A percentile compares a stretch with the other conserved stretches of the same genome.
phyloP scores from a whole-genome alignment of 2,888 invertebrate species.

The Oscheius sp. region DNA sequence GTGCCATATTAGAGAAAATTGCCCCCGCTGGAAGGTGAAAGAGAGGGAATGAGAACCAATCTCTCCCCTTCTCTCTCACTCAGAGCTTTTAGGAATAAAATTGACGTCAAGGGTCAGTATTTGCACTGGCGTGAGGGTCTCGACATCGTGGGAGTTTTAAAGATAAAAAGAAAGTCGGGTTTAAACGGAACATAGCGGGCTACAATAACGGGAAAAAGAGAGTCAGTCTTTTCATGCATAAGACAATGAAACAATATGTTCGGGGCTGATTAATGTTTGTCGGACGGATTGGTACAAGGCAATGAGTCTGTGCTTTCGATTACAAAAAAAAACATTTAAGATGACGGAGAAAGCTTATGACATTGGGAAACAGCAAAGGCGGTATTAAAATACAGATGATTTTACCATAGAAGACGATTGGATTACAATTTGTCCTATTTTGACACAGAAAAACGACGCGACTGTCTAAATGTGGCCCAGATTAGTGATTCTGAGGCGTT shows the following conservation, averaged over 20 bases:
- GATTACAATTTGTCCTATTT: too few species aligned
- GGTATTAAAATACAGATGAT: too few species aligned
- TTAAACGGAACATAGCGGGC: neutral
- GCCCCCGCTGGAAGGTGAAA: neutral
- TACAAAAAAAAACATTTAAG: neutral
- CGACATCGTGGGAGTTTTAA: slow-evolving; percentile 1
- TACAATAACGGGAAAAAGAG: neutral
- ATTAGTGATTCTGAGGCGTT: too few species aligned
- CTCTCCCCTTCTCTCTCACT: too few species aligned
- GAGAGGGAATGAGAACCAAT: neutral
- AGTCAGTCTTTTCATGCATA: neutral
- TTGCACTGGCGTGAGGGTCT: neutral
- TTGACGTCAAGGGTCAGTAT: neutral
- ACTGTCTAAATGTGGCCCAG: too few species aligned
- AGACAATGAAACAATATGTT: neutral
- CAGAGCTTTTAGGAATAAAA: neutral
- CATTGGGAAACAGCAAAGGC: too few species aligned
- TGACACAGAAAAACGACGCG: too few species aligned
- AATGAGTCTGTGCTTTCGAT: neutral
- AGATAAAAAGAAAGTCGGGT: neutral
- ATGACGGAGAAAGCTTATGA: neutral
- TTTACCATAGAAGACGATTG: too few species aligned
- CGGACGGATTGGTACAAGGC: neutral
- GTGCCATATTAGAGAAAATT: slow-evolving; percentile 30
- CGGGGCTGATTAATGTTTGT: neutral